Conservation (phyloP, 2,888 invertebrate genomes). For the Cerceris rybyensis region DNA sequence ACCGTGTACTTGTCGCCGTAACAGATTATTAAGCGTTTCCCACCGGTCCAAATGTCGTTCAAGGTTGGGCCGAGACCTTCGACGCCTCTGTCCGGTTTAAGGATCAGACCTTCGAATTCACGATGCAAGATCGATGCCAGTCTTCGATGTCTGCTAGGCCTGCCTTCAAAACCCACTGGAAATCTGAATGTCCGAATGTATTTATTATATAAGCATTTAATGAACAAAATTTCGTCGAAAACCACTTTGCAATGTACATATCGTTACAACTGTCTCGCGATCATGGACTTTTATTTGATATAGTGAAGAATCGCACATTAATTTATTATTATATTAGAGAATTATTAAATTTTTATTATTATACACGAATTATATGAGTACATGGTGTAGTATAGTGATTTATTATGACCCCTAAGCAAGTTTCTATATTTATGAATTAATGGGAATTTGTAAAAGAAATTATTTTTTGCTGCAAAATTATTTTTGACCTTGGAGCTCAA, state of each 20-base stretch:
- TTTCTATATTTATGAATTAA: no score
- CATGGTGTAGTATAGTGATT: no score
- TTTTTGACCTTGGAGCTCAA: no score
- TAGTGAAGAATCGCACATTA: background rate
- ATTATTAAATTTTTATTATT: no score
- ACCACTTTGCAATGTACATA: background rate
- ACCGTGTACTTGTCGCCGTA: conserved; percentile 84
- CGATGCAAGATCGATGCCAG: conserved; percentile 84
- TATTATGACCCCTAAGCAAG: no score
- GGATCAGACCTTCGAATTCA: conserved; percentile 84
- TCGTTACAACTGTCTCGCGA: no score
- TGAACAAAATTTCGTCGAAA: no score
- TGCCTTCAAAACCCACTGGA: conserved; percentile 86
- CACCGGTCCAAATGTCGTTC: conserved; percentile 84
- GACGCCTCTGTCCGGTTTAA: conserved; percentile 79
- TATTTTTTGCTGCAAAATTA: no score
- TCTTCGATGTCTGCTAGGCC: conserved; percentile 83
- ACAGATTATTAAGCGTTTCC: conserved; percentile 84
- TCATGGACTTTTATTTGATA: background rate
- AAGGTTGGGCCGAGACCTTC: conserved; percentile 83
- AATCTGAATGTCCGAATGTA: conserved; percentile 82
- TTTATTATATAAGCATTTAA: background rate
- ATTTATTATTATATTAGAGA: no score
- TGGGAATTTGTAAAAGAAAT: no score
- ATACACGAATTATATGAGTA: no score